These are phyloP conservation scores for Eupithecia vulgata DNA, from an alignment of 2,888 invertebrate species.

Conservation along the genomic window DNA sequence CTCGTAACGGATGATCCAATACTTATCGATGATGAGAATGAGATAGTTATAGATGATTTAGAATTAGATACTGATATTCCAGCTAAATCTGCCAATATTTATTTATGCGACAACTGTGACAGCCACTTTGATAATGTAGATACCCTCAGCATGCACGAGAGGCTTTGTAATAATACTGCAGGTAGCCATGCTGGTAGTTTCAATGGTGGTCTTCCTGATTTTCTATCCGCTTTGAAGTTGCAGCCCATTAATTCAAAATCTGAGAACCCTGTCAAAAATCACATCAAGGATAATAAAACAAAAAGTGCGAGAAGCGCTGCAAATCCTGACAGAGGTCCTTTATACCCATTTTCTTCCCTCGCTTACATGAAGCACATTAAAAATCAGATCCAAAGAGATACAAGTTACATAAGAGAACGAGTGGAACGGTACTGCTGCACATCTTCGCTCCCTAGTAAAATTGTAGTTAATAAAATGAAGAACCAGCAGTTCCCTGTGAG, in stretches of 20 bases:
- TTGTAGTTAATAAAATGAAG: conserved; percentile 69
- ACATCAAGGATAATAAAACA: conserved; percentile 52
- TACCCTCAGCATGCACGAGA: conserved; percentile 71
- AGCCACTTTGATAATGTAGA: conserved; percentile 86
- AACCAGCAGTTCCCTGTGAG: conserved; percentile 72
- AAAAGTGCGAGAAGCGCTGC: conserved; percentile 66
- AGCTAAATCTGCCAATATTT: conserved; percentile 87
- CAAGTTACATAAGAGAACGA: conserved; percentile 68
- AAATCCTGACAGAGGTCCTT: conserved; percentile 72
- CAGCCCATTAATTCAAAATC: conserved; percentile 53
- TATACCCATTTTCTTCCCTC: conserved; percentile 79
- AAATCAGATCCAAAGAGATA: conserved; percentile 63
- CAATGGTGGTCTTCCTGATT: conserved; percentile 66
- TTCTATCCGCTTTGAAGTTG: conserved; percentile 72
- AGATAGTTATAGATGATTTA: conserved; percentile 25
- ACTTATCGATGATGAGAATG: conserved; percentile 37
- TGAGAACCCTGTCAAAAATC: conserved; percentile 40
- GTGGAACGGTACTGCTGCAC: conserved; percentile 77
- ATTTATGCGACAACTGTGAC: conserved; percentile 90
- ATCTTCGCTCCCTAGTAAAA: conserved; percentile 61
- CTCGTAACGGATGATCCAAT: conserved; percentile 28
- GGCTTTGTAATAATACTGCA: conserved; percentile 70
- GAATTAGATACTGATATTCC: conserved; percentile 57
- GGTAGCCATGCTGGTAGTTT: conserved; percentile 58
- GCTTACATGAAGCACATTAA: conserved; percentile 74